Base-by-base conservation (phyloP, 1,140 invertebrate genomes). In the Brachionus paranguensis region DNA sequence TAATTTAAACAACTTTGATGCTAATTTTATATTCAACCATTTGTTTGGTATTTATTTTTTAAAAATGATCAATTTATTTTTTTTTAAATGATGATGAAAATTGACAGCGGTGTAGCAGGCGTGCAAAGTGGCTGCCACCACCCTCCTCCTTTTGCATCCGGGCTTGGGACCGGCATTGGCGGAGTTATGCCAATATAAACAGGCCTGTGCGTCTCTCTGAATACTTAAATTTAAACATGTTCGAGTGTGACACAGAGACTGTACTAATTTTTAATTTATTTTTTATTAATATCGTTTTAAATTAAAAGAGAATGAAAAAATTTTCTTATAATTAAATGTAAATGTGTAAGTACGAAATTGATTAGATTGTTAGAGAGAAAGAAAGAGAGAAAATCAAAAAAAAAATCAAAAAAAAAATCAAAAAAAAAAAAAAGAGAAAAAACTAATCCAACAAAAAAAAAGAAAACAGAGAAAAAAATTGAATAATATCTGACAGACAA, bases 401-500 rank as follows among this genome's bases (percentile, higher is more conserved):
- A 24, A n/a, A 20, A 55, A 20, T 55, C 7, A n/a, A 50, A 29
- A 65, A 64, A 24, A 37, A 33, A 65, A n/a, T n/a, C n/a, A n/a
- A n/a, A n/a, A n/a, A n/a, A n/a, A n/a, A n/a, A n/a, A n/a, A n/a
- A n/a, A n/a, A n/a, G n/a, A n/a, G n/a, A n/a, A 41, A 68, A 41
- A 29, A 12, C 11, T 33, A 12, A 14, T 47, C 11, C n/a, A 68
- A 27, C 24, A 65, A 68, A 68, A 68, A 68, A 68, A 12, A 29
- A 68, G 11, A 68, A 68, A 68, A 68, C 27, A 68, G 2, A 14
- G 27, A 11, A 33, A 68, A 68, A 27, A 65, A 68, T 68, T 68
- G 33, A 14, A 33, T 68, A 68, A 68, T 68, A 68, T 68, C 65
- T 68, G 65, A 68, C 65, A 68, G 65, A 68, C 65, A 68, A 68